These are phyloP conservation scores for Seriola dumerili DNA, from an alignment of 2,113 vertebrate genomes.

Conservation along the genomic window DNA sequence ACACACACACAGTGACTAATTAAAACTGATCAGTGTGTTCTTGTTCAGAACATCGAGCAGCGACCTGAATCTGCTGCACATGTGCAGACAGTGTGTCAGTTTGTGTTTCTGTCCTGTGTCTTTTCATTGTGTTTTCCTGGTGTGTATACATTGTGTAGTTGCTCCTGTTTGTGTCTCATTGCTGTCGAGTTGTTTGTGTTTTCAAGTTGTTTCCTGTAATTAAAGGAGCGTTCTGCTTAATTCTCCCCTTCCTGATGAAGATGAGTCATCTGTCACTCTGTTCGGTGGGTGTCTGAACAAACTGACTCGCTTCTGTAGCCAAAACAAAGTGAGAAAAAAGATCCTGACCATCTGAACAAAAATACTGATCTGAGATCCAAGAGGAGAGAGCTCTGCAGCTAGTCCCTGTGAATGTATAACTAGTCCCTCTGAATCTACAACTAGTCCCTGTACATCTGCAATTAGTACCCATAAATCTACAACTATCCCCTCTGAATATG, in stretches of 20 bases:
- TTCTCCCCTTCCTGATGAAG: slow-evolving; percentile 22
- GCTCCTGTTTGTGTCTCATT: not conserved
- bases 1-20: not conserved
- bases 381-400: not conserved
- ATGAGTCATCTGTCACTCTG: slow-evolving; percentile 53
- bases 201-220: not conserved
- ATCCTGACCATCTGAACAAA: slow-evolving; percentile 29
- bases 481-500: too few relatives aligned
- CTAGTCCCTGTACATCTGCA: too few relatives aligned
- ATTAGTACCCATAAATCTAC: too few relatives aligned
- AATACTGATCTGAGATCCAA: slow-evolving; percentile 4
- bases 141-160: not conserved
- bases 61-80: not conserved
- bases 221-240: slow-evolving; percentile 36
- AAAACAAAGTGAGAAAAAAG: slow-evolving; percentile 23
- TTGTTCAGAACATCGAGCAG: too few relatives aligned
- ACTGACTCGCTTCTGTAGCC: slow-evolving; percentile 35
- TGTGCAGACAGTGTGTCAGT: not conserved
- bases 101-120: not conserved
- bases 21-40: not conserved
- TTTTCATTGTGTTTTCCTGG: not conserved
- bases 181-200: not conserved
- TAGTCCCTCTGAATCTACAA: too few relatives aligned
- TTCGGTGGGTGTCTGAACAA: slow-evolving; percentile 57
- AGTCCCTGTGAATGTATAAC: not conserved